phyloP scores from a whole-genome alignment of 2,113 vertebrate species.

The Emberiza fucata region DNA sequence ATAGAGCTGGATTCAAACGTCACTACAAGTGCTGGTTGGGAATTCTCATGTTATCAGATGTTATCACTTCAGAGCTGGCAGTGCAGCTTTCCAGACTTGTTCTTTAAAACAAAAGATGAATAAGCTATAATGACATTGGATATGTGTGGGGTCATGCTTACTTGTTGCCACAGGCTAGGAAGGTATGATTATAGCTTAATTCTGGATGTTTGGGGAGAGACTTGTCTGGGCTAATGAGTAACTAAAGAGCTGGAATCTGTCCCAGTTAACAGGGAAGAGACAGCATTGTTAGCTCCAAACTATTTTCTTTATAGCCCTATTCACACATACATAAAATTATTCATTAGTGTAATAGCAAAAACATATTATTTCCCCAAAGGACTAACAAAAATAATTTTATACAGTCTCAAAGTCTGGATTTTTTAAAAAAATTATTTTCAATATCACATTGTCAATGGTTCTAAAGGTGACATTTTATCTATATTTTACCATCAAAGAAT shows the following conservation, averaged over 20 bases:
- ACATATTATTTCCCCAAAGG: neutral
- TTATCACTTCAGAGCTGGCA: neutral
- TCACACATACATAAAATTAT: neutral
- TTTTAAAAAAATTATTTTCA: neutral
- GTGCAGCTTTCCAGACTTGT: neutral
- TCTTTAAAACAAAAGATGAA: neutral
- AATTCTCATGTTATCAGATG: neutral
- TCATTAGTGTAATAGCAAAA: neutral
- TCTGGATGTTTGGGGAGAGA: neutral
- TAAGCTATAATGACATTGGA: neutral
- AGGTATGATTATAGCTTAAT: neutral
- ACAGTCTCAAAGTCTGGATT: neutral
- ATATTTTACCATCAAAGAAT: neutral
- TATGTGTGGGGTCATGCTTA: neutral
- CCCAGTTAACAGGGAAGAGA: neutral
- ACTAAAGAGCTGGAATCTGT: neutral
- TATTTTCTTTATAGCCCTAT: neutral
- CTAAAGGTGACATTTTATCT: neutral
- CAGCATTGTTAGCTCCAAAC: neutral
- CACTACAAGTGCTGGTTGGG: neutral
- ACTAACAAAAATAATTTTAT: neutral
- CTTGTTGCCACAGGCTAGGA: neutral
- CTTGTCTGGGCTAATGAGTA: neutral
- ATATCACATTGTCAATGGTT: neutral
- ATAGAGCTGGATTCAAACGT: neutral